Base-by-base conservation (phyloP, 37 sponge, comb jelly and placozoan genomes). In the Chondrosia reniformis region DNA sequence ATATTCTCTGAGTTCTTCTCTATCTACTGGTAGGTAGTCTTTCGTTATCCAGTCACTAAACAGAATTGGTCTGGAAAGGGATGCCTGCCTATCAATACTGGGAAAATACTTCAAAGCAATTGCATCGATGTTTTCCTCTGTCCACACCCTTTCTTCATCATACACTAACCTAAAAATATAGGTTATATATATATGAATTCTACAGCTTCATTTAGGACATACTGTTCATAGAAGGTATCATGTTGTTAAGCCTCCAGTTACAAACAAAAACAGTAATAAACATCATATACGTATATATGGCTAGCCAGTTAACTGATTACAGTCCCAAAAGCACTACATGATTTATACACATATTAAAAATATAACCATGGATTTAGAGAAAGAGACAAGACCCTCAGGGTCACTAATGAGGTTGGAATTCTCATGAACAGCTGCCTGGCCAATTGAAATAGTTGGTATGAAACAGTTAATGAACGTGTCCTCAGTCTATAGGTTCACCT, bases 41-140 rank as follows among this genome's bases (percentile, higher is more conserved):
- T 92, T 94, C 33, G 93, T 77, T 31, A 94, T 76, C 98, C 98
- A 97, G 89, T 94, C 95, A 76, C 90, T 89, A 86, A 84, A 97
- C 45, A 97, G 91, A 45, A 97, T 97, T 34, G 98, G 98, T 30
- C 98, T 67, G 3, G 56, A 76, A 21, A 97, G 89, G 42, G 98
- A 83, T 42, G 65, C 84, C 64, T 89, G 86, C 40, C 41, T 59
- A 79, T 94, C 93, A 42, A 92, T 81, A 58, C 79, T 82, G 6
- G 98, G 98, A 69, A 97, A 97, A 88, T 93, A 85, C 54, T 93
- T 94, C 86, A 84, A 34, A 36, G 95, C 95, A 22, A 91, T 87
- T 27, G 73, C 55, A 75, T 94, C 83, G 30, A 97, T 84, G 79
- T 92, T 92, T 63, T 89, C 91, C 24, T 97, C 95, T 13, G 98